Conservation (phyloP, 2,888 invertebrate species). For the Drosophila neutralis region DNA sequence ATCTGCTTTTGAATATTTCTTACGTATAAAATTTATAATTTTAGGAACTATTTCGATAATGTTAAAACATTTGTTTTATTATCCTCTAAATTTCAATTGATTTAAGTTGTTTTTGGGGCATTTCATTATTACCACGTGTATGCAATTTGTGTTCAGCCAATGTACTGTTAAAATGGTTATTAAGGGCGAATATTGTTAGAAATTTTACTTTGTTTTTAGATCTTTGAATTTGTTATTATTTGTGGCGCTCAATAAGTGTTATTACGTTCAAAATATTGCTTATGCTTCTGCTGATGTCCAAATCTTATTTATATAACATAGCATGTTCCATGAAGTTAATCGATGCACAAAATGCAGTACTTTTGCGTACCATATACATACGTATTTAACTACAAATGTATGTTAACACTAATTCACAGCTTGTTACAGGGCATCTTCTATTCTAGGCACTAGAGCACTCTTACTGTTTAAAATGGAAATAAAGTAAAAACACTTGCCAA, state of each 20-base stretch:
- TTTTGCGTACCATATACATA: no score
- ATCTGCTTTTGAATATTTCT: background rate
- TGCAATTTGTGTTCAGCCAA: background rate
- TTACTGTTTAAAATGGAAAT: conserved; percentile 1
- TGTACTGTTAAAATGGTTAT: background rate
- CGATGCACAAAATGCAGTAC: background rate
- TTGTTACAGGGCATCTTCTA: background rate
- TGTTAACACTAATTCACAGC: background rate
- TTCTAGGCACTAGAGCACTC: background rate
- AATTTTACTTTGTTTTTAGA: background rate
- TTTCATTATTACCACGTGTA: background rate
- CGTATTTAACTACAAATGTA: background rate
- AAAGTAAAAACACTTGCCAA: conserved; percentile 53
- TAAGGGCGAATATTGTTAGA: background rate
- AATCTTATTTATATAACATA: background rate
- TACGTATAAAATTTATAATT: background rate
- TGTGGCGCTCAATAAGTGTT: background rate
- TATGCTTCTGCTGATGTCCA: background rate
- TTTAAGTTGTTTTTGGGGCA: background rate
- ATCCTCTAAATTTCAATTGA: background rate
- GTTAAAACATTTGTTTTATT: background rate
- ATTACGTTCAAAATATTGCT: background rate
- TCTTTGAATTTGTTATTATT: background rate
- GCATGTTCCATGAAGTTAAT: background rate
- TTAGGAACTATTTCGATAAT: background rate